Conservation (phyloP, 2,113 vertebrate genomes). For the Garra rufa region DNA sequence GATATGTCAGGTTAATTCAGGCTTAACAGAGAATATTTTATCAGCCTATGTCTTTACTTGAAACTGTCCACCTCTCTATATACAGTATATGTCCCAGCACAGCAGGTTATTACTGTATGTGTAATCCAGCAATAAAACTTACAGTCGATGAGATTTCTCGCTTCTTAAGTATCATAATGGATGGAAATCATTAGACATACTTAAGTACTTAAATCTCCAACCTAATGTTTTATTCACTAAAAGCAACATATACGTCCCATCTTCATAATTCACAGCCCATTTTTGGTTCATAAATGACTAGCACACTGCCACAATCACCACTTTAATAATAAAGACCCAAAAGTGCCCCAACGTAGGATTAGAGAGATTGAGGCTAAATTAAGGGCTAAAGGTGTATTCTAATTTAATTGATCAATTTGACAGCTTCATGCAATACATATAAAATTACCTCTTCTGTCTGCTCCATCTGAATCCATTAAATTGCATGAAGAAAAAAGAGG, state of each 20-base stretch:
- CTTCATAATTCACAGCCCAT: background rate
- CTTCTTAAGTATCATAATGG: background rate
- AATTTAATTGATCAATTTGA: conserved; percentile 15
- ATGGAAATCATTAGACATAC: background rate
- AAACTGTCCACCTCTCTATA: background rate
- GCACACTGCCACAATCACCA: background rate
- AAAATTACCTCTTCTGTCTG: conserved; percentile 8
- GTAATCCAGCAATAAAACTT: background rate
- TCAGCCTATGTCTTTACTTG: background rate
- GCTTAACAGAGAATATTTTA: background rate
- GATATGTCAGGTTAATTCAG: background rate
- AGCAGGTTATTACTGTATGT: background rate
- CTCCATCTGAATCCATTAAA: conserved; percentile 26
- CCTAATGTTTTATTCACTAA: conserved; percentile 13
- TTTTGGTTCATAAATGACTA: background rate
- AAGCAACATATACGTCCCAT: conserved; percentile 8
- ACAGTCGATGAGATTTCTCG: background rate
- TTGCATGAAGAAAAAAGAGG: conserved; percentile 6
- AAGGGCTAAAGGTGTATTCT: background rate
- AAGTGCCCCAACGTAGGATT: background rate
- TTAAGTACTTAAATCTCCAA: background rate
- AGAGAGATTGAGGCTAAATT: background rate
- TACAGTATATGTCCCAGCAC: background rate
- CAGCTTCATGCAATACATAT: conserved; percentile 11
- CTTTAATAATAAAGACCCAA: background rate